These are phyloP conservation scores for Aspidiotus destructor DNA, from an alignment of 2,888 invertebrate species.

Conservation along the genomic window DNA sequence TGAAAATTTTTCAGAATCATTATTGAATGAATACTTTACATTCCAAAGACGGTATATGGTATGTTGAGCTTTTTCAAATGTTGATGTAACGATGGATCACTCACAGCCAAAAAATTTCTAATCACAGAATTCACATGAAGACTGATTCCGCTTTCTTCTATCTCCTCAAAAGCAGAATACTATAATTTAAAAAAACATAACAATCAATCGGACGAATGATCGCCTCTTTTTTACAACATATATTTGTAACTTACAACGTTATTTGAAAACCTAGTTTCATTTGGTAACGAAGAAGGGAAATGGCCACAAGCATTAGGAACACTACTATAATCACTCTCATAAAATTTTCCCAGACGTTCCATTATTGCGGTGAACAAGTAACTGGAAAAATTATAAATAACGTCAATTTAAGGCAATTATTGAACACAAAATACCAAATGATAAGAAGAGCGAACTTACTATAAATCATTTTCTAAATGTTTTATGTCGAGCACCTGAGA, in stretches of 20 bases:
- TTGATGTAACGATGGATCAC: slow-evolving; percentile 52
- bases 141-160: slow-evolving; percentile 49
- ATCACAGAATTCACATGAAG: slow-evolving; percentile 49
- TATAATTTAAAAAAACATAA: too few relatives aligned
- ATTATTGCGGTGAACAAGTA: slow-evolving; percentile 55
- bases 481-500: slow-evolving; percentile 55
- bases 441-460: slow-evolving; percentile 51
- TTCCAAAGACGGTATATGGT: slow-evolving; percentile 75
- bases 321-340: slow-evolving; percentile 50
- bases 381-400: slow-evolving; percentile 42
- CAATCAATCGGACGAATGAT: background rate
- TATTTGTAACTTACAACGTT: too few relatives aligned
- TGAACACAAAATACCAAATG: slow-evolving; percentile 13
- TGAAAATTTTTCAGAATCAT: background rate
- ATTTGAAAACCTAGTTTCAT: background rate
- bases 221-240: too few relatives aligned
- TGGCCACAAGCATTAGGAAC: slow-evolving; percentile 47
- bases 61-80: slow-evolving; percentile 64
- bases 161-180: too few relatives aligned
- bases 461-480: slow-evolving; percentile 68
- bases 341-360: slow-evolving; percentile 54
- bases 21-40: slow-evolving; percentile 45
- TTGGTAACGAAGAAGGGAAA: slow-evolving; percentile 40
- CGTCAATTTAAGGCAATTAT: slow-evolving; percentile 10
- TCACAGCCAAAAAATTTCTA: slow-evolving; percentile 38